Percentiles rank a stretch among this genome's conserved stretches.
Evolutionary conservation across 1,140 invertebrate species (phyloP).

Genomic region (Apis mellifera): DNA sequence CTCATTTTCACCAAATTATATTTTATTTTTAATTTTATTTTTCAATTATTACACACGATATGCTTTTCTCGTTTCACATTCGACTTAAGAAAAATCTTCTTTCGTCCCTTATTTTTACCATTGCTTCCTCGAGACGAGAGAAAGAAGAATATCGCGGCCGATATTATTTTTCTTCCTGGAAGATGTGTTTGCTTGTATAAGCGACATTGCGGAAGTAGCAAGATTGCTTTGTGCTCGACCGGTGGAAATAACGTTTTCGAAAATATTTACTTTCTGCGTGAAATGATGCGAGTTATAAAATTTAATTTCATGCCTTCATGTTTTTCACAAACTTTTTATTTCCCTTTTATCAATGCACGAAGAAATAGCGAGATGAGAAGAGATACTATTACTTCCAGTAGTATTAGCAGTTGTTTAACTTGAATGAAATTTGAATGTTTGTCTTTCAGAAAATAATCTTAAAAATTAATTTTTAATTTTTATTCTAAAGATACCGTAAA

Average conservation of each 20-base stretch:
- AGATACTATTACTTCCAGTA: no score
- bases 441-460: no score
- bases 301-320: constrained; percentile 23
- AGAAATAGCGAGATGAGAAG: no score
- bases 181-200: constrained; percentile 27
- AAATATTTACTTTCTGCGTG: constrained; percentile 32
- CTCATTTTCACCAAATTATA: background rate
- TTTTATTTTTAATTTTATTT: background rate
- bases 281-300: constrained; percentile 34
- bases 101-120: background rate
- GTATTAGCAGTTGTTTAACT: no score
- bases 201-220: constrained; percentile 30
- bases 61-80: background rate
- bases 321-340: background rate
- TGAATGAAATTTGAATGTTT: no score
- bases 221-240: constrained; percentile 42
- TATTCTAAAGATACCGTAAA: no score
- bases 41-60: background rate
- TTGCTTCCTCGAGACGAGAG: background rate
- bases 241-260: constrained; percentile 48
- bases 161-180: constrained; percentile 39
- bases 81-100: no score
- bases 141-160: background rate
- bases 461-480: no score
- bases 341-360: no score